Base-by-base conservation (phyloP, 2,888 invertebrate species). In the Strigamia maritima region DNA sequence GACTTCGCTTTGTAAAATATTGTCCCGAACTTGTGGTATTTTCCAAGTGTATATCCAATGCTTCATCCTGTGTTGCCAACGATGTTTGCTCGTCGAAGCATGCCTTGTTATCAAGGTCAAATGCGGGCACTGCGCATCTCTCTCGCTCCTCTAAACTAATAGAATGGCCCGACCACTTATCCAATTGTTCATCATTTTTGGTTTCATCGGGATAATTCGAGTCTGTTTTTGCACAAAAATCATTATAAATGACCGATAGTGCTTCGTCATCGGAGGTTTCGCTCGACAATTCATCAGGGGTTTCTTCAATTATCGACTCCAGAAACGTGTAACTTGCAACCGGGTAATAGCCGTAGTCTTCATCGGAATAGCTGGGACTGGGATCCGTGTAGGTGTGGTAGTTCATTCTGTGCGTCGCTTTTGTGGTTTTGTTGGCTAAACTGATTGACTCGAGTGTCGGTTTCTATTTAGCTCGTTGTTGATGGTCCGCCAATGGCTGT, bases 271-370 rank as follows among this genome's bases (percentile, higher is more conserved):
- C 75, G 24, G 77, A 75, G 84, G 81, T 83, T 85, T 88, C 85
- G 89, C 89, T 81, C 87, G 88, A 87, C 84, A 93, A 87, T 84
- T 94, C 94, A 87, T 94, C 94, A 82, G 93, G 93, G 22, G 94
- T 94, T 87, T 94, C 94, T 87, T 94, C 94, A 84, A 93, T 90
- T 85, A 94, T 94, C 31, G 94, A 94, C 87, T 94, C 94, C 87
- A 94, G 89, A 86, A 77, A 76, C n/a, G 65, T 75, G 65, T 79
- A 80, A 0, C 79, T n/a, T 79, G 24, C 19, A 28, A 40, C 38
- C 24, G 38, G 40, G 31, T 65, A 26, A 14, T 38, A 60, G 19
- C 70, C 54, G 19, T 22, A 74, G 2, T 77, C 79, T 4, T 49
- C 79, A n/a, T 76, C 78, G 22, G 44, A 35, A 77, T 77, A 77